Percentiles rank a stretch among this genome's conserved stretches.
Conservation (phyloP, 2,797 vertebrate species). For the Pseudochromis fuscus region DNA sequence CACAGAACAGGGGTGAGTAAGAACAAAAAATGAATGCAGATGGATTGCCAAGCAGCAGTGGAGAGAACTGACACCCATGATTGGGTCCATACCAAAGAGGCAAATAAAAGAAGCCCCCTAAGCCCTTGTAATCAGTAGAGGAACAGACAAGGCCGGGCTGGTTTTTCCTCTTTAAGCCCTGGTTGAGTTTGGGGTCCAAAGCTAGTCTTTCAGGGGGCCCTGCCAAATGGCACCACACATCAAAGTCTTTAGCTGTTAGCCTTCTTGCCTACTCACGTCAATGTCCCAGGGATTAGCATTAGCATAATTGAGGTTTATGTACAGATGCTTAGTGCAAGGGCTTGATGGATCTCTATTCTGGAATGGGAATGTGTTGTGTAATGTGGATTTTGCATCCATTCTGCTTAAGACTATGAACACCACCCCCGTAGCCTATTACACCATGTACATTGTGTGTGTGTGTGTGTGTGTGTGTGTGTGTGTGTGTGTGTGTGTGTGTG, state of each 20-base stretch:
- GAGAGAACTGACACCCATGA: conserved; percentile 75
- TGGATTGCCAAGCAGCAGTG: conserved; percentile 65
- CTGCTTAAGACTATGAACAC: conserved; percentile 73
- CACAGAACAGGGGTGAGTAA: conserved; percentile 43
- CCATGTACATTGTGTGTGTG: conserved; percentile 45
- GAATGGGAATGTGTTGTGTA: conserved; percentile 82
- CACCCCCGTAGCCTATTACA: conserved; percentile 74
- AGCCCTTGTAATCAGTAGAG: conserved; percentile 83
- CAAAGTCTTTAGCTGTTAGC: conserved; percentile 84
- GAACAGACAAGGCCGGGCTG: conserved; percentile 81
- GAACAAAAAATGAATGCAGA: conserved; percentile 66
- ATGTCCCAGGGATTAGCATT: conserved; percentile 85
- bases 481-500: conserved; percentile 30
- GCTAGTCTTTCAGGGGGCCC: conserved; percentile 68
- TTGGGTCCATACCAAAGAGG: conserved; percentile 78
- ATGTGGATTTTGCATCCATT: conserved; percentile 82
- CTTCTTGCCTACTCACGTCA: conserved; percentile 81
- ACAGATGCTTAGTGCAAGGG: conserved; percentile 82
- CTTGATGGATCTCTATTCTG: conserved; percentile 83
- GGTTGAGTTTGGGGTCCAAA: conserved; percentile 80
- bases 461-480: conserved; percentile 11
- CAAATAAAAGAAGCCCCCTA: conserved; percentile 82
- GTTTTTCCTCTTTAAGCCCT: conserved; percentile 78
- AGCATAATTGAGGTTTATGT: conserved; percentile 89
- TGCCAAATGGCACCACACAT: conserved; percentile 82